Conservation (phyloP, 2,113 vertebrate species). For the Eulacestoma nigropectus region DNA sequence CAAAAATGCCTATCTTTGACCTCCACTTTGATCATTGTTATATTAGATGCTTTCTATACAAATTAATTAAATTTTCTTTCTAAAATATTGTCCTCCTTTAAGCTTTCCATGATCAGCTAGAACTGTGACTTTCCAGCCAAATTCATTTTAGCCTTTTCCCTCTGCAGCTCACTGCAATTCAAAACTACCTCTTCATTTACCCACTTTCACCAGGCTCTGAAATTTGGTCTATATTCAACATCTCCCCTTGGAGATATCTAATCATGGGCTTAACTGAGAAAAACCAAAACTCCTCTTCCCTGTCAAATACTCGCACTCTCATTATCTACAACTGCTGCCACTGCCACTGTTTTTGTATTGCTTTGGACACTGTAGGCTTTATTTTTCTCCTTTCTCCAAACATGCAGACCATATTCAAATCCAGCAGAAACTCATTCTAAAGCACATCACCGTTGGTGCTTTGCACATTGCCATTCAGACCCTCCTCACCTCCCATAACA, state of each 20-base stretch:
- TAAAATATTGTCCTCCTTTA: neutral
- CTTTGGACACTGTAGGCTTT: neutral
- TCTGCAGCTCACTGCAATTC: neutral
- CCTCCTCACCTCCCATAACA: neutral
- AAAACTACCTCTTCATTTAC: neutral
- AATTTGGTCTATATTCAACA: neutral
- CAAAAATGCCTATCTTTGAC: neutral
- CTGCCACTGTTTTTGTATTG: neutral
- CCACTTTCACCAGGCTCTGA: neutral
- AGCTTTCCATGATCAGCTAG: neutral
- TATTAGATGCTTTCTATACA: neutral
- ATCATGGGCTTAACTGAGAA: neutral
- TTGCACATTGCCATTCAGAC: neutral
- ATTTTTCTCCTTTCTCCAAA: neutral
- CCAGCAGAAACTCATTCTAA: neutral
- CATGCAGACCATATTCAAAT: neutral
- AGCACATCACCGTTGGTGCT: fast-evolving
- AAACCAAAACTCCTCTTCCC: neutral
- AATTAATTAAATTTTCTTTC: neutral
- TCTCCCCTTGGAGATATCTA: neutral
- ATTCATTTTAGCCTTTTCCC: neutral
- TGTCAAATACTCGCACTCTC: neutral
- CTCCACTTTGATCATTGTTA: neutral
- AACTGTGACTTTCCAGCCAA: neutral
- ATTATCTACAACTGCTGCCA: neutral